Conservation (phyloP, 1,140 invertebrate genomes). For the Parasteatoda tepidariorum region DNA sequence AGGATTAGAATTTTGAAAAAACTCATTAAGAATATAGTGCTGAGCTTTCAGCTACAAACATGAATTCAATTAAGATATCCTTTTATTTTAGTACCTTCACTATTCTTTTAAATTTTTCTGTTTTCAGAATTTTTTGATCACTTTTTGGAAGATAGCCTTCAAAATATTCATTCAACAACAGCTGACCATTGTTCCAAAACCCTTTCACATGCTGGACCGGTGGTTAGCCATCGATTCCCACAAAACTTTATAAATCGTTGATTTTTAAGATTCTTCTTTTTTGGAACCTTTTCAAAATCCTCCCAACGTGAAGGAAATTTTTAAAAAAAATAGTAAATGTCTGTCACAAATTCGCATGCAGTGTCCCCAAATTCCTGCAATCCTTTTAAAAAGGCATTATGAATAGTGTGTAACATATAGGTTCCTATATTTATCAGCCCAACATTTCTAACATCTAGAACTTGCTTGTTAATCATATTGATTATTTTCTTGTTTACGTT, state of each 20-base stretch:
- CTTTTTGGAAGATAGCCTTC: slow-evolving; percentile 40
- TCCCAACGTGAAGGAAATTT: slow-evolving; percentile 61
- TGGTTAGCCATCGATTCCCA: slow-evolving; percentile 63
- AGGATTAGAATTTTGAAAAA: too few species aligned
- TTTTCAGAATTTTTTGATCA: not conserved
- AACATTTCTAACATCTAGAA: not conserved
- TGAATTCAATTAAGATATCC: not conserved
- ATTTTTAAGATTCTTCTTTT: slow-evolving; percentile 43
- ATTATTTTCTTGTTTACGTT: slow-evolving; percentile 36
- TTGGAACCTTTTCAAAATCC: slow-evolving; percentile 62
- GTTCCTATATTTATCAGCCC: slow-evolving; percentile 57
- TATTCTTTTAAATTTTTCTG: not conserved
- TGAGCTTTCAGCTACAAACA: not conserved
- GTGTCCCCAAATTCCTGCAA: slow-evolving; percentile 62
- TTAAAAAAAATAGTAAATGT: slow-evolving; percentile 60
- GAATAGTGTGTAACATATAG: slow-evolving; percentile 63
- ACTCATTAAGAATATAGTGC: not conserved
- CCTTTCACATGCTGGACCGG: slow-evolving; percentile 57
- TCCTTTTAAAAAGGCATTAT: slow-evolving; percentile 56
- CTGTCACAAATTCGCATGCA: slow-evolving; percentile 16
- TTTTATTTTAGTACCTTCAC: not conserved
- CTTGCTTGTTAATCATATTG: slow-evolving; percentile 5
- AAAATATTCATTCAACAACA: slow-evolving; percentile 60
- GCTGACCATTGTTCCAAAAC: slow-evolving; percentile 62
- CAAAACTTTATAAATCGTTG: slow-evolving; percentile 63